phyloP scores from a whole-genome alignment of 2,888 invertebrate genomes.

The Ypsolopha scabrella region DNA sequence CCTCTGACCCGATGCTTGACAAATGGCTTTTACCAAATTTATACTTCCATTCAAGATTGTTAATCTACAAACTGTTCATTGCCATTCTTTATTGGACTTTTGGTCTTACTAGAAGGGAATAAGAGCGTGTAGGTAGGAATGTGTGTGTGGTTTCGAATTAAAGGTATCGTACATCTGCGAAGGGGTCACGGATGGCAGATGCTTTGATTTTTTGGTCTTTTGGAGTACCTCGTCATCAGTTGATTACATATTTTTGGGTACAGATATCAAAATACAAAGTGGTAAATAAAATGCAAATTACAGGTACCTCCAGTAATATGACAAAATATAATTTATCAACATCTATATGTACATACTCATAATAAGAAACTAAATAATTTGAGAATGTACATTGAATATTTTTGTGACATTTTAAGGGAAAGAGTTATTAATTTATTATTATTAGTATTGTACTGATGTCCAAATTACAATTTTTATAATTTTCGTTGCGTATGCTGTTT shows the following conservation, averaged over 20 bases:
- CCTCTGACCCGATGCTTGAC: slow-evolving; percentile 48
- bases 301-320: slow-evolving; percentile 5
- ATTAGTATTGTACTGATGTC: too few relatives aligned
- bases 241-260: too few relatives aligned
- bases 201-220: slow-evolving; percentile 22
- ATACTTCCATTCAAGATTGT: slow-evolving; percentile 10
- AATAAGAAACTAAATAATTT: not conserved
- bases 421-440: too few relatives aligned
- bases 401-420: too few relatives aligned
- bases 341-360: not conserved
- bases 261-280: too few relatives aligned
- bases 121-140: not conserved
- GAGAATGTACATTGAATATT: too few relatives aligned
- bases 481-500: too few relatives aligned
- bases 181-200: slow-evolving; percentile 16
- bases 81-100: not conserved
- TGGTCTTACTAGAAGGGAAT: too few relatives aligned
- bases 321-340: not conserved
- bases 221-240: slow-evolving; percentile 19
- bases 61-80: not conserved
- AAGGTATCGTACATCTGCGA: not conserved
- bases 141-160: not conserved
- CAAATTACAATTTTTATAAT: too few relatives aligned
- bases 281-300: too few relatives aligned
- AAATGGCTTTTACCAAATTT: slow-evolving; percentile 39